A percentile compares a stretch with the other conserved stretches of the same genome.
These are phyloP conservation scores for Strongylocentrotus purpuratus DNA, from an alignment of 35 echinoderm and acorn worm species.

Conservation along the genomic window DNA sequence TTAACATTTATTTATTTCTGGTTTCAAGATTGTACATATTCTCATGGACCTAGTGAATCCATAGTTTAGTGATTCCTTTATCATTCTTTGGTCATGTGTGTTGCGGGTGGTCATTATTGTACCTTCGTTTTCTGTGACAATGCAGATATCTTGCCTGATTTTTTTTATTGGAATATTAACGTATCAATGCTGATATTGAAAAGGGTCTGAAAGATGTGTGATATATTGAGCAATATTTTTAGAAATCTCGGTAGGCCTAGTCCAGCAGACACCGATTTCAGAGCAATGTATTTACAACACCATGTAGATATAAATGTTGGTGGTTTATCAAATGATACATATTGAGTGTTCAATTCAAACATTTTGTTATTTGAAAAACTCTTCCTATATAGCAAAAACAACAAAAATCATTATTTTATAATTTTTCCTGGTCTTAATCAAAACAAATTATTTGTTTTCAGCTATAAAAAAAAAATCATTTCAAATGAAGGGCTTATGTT, in stretches of 20 bases:
- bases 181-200: neutral
- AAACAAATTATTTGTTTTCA: neutral
- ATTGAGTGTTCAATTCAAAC: neutral
- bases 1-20: neutral
- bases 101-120: neutral
- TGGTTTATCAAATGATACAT: neutral
- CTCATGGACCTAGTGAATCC: neutral
- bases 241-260: neutral
- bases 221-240: neutral
- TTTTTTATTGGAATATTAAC: neutral
- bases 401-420: neutral
- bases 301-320: neutral
- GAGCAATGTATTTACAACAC: neutral
- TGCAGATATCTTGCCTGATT: neutral
- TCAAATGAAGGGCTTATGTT: neutral
- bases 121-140: neutral
- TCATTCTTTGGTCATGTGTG: neutral
- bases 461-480: neutral
- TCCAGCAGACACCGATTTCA: neutral
- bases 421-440: neutral
- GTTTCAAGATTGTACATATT: constrained; percentile 5
- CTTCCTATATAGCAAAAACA: neutral
- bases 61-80: neutral
- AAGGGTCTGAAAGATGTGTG: neutral
- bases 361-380: neutral